Evolutionary conservation across 30 jellyfish, hydroid and myxozoan species (phyloP), one percentile per base, ranked within the genome.

Genomic region (Pelagia noctiluca): DNA sequence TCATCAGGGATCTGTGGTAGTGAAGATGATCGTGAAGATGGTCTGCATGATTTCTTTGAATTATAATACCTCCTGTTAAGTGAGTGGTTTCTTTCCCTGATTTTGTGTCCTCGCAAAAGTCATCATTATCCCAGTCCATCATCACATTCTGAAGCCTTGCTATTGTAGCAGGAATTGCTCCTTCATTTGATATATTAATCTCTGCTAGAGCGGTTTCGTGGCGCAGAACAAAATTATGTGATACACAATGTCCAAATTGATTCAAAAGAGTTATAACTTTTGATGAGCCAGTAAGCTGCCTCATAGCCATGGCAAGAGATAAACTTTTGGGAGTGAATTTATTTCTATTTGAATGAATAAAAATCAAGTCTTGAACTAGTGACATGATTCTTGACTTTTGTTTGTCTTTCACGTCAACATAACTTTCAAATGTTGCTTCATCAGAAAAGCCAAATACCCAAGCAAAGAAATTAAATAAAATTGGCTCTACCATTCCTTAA

Each of bases 171-270:
- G 91, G 91, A 26, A 81, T 23, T 38, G 69, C 30, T 36, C 64
- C 84, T 26, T 81, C 48, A 29, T 70, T 63, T 0, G 57, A 26
- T 25, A 81, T 33, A 29, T 67, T 48, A n/a, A 63, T 46, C 16
- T 81, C 35, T 10, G 91, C 91, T 35, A 81, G 37, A 81, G 91
- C 91, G 3, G 91, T 81, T n/a, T 81, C 85, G 46, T 35, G 70
- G 18, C 46, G 74, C 36, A 67, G 35, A 32, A 48, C 84, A n/a
- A 46, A 32, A 16, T 47, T 24, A 46, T 67, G 84, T 19, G 91
- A 64, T 35, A 69, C 37, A 31, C 53, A 68, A 50, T 81, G 84
- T 35, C 91, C 91, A 49, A 81, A 81, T 19, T 52, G 34, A 33
- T 81, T 81, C 76, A 63, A 23, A 19, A 81, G 22, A 32, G 65